phyloP scores from a whole-genome alignment of 1,140 invertebrate species.

The Rhyzopertha dominica region DNA sequence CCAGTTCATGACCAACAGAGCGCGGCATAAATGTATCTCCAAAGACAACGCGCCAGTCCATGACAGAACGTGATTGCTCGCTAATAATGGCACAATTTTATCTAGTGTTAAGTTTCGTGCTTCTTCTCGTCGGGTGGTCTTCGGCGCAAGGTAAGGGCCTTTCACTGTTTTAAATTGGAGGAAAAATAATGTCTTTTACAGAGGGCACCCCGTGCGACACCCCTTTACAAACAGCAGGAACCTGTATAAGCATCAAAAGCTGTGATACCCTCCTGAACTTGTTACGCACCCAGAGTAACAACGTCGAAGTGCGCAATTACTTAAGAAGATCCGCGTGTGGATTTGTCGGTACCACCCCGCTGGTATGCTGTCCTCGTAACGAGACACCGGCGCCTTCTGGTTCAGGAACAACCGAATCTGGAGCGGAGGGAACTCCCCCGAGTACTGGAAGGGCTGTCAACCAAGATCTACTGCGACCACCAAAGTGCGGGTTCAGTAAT shows the following conservation, averaged over 20 bases:
- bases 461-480: neutral
- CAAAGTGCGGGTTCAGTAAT: conserved; percentile 41
- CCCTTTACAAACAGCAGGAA: conserved; percentile 40
- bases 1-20: no score
- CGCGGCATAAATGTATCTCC: no score
- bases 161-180: no score
- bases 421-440: neutral
- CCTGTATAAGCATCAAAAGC: conserved; percentile 46
- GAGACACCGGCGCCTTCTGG: conserved; percentile 5
- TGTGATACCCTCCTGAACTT: conserved; percentile 47
- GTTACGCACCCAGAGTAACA: conserved; percentile 32
- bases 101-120: no score
- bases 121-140: no score
- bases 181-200: conserved; percentile 4
- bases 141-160: no score
- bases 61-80: no score
- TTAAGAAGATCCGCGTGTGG: conserved; percentile 52
- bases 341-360: conserved; percentile 47
- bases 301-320: conserved; percentile 36
- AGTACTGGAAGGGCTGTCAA: neutral
- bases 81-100: no score
- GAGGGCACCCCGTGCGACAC: conserved; percentile 33
- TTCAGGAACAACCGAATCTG: neutral
- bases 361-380: conserved; percentile 51
- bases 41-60: no score